Base-by-base conservation (phyloP, 1,140 invertebrate species). In the Monochamus saltuarius region DNA sequence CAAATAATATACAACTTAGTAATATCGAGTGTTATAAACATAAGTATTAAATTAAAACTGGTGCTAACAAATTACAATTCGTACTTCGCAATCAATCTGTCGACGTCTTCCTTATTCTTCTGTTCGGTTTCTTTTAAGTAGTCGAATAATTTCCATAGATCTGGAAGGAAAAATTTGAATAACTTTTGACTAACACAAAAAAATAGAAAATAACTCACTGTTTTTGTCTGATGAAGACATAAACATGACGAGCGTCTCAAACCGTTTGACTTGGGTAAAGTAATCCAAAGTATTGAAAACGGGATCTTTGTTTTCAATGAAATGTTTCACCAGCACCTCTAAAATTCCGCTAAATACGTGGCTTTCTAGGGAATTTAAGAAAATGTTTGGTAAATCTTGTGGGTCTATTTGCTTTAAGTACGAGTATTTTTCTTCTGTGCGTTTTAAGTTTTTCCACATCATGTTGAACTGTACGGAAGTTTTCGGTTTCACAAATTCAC, bases 381-480 rank as follows among this genome's bases (percentile, higher is more conserved):
- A 74, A 34, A 74, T 65, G 13, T 50, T 50, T n/a, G 66, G 65
- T 39, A 74, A 50, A 40, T 67, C 61, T 39, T 64, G 16, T 1
- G 70, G 62, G 50, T 67, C 53, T 4, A 74, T 66, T 13, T 59
- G 49, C 54, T 68, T 73, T 17, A 74, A 56, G 54, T 68, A 74
- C 38, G 57, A 40, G 51, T 62, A 68, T 50, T 62, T 69, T 38
- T 68, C 45, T 22, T 63, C 38, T 16, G 39, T n/a, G 16, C 9
- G 62, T 57, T 61, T 68, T 14, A 73, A 56, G 10, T 56, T 56
- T 53, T 59, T 66, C 73, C 73, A 74, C 36, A 40, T 43, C 6
- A 39, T 49, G 39, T 65, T 65, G 62, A 74, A 74, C 43, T 74
- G 71, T 39, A 74, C 67, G 9, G 68, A 69, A 14, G 46, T 73